phyloP scores from a whole-genome alignment of 2,888 invertebrate genomes.

The Abscondita cerata region DNA sequence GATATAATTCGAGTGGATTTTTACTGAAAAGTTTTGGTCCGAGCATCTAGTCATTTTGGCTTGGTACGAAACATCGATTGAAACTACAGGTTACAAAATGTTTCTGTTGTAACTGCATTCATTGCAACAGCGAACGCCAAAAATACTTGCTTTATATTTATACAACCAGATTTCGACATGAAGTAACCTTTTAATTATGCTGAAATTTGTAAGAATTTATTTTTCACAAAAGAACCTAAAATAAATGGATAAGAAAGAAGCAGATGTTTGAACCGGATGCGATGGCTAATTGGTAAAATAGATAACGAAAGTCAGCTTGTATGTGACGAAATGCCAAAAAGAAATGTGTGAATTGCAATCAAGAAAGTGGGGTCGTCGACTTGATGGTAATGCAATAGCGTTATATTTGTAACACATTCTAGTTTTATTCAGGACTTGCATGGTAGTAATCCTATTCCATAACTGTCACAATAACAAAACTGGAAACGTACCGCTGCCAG shows the following conservation, averaged over 20 bases:
- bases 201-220: constrained; percentile 18
- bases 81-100: constrained; percentile 24
- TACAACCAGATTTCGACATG: constrained; percentile 19
- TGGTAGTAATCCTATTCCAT: constrained; percentile 15
- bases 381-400: constrained; percentile 35
- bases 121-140: constrained; percentile 29
- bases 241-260: background rate
- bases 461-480: background rate
- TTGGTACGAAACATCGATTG: constrained; percentile 10
- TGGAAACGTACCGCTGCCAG: background rate
- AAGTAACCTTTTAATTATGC: constrained; percentile 20
- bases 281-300: constrained; percentile 13
- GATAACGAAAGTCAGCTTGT: constrained; percentile 40
- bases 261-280: constrained; percentile 10
- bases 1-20: too few species aligned
- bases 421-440: constrained; percentile 24
- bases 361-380: constrained; percentile 57
- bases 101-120: constrained; percentile 31
- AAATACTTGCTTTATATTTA: constrained; percentile 31
- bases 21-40: too few species aligned
- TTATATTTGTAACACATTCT: constrained; percentile 41
- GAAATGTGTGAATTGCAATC: constrained; percentile 62
- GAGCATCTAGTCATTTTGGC: constrained; percentile 11
- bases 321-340: constrained; percentile 60
- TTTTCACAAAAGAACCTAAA: background rate